Evolutionary conservation across 2,797 vertebrate species (phyloP).

Genomic region (Pangasius macronema): DNA sequence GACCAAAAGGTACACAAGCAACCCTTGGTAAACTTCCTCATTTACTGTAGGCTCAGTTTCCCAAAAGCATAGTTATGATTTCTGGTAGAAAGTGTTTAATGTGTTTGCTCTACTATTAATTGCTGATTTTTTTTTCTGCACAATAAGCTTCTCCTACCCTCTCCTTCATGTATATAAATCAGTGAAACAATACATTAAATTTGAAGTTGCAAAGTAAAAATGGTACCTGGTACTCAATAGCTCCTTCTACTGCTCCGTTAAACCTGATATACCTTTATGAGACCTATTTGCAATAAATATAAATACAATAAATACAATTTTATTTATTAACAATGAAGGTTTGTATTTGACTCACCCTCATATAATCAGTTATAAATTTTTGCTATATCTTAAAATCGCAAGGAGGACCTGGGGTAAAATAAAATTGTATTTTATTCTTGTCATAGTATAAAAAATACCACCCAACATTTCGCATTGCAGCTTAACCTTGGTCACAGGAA

Average conservation of each 20-base stretch:
- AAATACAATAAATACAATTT: too few species aligned
- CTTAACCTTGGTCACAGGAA: background rate
- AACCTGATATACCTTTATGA: background rate
- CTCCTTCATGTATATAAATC: background rate
- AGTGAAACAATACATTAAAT: background rate
- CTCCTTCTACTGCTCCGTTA: background rate
- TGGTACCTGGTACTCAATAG: background rate
- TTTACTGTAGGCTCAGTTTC: background rate
- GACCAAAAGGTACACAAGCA: conserved; percentile 20
- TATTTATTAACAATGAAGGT: background rate
- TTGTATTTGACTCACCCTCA: background rate
- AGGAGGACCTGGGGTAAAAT: background rate
- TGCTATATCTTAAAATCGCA: background rate
- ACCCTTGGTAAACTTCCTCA: background rate
- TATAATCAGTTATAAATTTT: background rate
- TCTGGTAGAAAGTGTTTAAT: background rate
- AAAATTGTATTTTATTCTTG: background rate
- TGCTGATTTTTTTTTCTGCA: background rate
- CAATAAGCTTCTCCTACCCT: background rate
- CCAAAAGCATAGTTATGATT: background rate
- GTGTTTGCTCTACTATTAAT: background rate
- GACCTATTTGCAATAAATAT: background rate
- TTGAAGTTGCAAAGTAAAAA: background rate
- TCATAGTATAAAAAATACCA: background rate
- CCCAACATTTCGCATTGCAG: background rate